Evolutionary conservation across 2,888 invertebrate species (phyloP), one percentile per base, ranked within the genome.

Genomic region (Lottia scabra): DNA sequence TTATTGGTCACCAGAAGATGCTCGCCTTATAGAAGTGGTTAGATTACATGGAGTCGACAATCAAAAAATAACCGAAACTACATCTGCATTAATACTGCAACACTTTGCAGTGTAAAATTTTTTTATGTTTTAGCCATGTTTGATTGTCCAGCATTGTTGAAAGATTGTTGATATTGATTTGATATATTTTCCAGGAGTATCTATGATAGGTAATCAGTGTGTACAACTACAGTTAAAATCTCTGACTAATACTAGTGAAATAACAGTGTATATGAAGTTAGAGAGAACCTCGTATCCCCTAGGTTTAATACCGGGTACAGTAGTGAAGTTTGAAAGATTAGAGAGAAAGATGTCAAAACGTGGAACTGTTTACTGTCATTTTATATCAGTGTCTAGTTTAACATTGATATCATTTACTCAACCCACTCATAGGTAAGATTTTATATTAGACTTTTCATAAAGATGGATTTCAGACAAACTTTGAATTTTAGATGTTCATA

Each of bases 311-410:
- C 81, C 80, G 12, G 81, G 81, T 26, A 67, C 73, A 44, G 63
- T 72, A 30, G 77, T 82, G 0, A 65, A 70, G 46, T 79, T 82
- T 45, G 65, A 68, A 13, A 71, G 66, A 5, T 48, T 83, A 10
- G 81, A 81, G 70, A 80, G 82, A 69, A 76, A 70, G 45, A 73
- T 80, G 10, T 81, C 82, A 0, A 73, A 75, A 48, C 70, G 72
- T 10, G 80, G 78, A 8, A 75, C 77, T 16, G 75, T 83, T 15
- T 83, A 83, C 75, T 80, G 78, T 66, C 78, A 81, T 72, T 80
- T 74, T 66, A 73, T 79, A 38, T 73, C 78, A 38, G 65, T 79
- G 1, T 83, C 83, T 2, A 75, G 56, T 56, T 56, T 10, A 2
- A 56, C 2, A 23, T 12, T 56, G 12, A 10, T 56, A 10, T 56